Evolutionary conservation across 2,797 vertebrate species (phyloP).

Genomic region (Brotula barbata): DNA sequence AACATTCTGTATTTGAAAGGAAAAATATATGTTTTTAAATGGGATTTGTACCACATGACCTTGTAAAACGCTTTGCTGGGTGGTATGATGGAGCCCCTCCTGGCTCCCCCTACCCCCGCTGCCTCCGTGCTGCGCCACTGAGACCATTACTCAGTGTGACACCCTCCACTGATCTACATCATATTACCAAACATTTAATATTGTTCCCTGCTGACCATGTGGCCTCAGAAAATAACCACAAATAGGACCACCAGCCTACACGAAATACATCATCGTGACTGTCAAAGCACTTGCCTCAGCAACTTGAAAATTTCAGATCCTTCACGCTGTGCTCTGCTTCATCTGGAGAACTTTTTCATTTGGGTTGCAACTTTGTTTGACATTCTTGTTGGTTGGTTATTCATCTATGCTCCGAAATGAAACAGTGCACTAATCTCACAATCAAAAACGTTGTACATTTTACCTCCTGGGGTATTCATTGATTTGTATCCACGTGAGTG

Average conservation of each 20-base stretch:
- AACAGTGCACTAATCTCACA: slow-evolving; percentile 25
- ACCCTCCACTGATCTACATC: slow-evolving; percentile 67
- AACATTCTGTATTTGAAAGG: slow-evolving; percentile 54
- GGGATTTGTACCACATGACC: slow-evolving; percentile 54
- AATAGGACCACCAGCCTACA: slow-evolving; percentile 7
- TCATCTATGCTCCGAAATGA: slow-evolving; percentile 23
- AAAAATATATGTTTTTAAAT: slow-evolving; percentile 54
- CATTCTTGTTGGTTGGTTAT: slow-evolving; percentile 46
- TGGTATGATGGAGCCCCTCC: slow-evolving; percentile 46
- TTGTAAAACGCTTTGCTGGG: slow-evolving; percentile 48
- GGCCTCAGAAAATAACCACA: slow-evolving; percentile 37
- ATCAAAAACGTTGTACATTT: slow-evolving; percentile 31
- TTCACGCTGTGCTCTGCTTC: neutral
- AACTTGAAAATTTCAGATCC: slow-evolving; percentile 4
- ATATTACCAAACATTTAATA: slow-evolving; percentile 67
- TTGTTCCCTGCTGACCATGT: slow-evolving; percentile 46
- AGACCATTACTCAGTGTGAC: slow-evolving; percentile 74
- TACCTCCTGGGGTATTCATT: slow-evolving; percentile 22
- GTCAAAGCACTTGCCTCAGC: slow-evolving; percentile 22
- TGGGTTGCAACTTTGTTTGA: slow-evolving; percentile 24
- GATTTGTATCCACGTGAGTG: slow-evolving; percentile 9
- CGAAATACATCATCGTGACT: slow-evolving; percentile 40
- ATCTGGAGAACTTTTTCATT: slow-evolving; percentile 30
- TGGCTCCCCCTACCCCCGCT: slow-evolving; percentile 17
- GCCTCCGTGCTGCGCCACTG: slow-evolving; percentile 35